These are phyloP conservation scores for Gonatopus flavifemur DNA, from an alignment of 1,140 invertebrate genomes.

Conservation along the genomic window DNA sequence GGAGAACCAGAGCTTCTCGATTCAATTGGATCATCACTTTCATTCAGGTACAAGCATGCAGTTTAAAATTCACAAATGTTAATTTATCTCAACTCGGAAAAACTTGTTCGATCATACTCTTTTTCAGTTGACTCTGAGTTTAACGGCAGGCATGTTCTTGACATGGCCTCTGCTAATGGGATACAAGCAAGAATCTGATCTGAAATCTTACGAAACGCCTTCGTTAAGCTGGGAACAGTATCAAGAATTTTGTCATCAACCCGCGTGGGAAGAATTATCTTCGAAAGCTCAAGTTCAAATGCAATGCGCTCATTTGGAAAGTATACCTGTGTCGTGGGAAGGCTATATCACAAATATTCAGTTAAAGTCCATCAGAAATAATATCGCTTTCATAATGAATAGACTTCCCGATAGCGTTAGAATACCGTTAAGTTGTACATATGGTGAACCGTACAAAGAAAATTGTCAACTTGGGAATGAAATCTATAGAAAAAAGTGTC, in stretches of 20 bases:
- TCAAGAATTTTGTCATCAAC: constrained; percentile 70
- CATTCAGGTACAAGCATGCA: constrained; percentile 61
- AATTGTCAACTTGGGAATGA: constrained; percentile 58
- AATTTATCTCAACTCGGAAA: too few relatives aligned
- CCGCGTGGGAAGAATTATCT: constrained; percentile 68
- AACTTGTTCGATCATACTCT: too few relatives aligned
- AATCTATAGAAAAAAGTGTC: constrained; percentile 57
- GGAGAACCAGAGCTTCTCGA: constrained; percentile 56
- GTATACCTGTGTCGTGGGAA: constrained; percentile 69
- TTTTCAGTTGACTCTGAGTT: constrained; percentile 40
- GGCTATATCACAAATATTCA: constrained; percentile 70
- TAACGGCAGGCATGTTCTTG: constrained; percentile 53
- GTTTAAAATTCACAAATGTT: too few relatives aligned
- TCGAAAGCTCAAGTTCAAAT: constrained; percentile 67
- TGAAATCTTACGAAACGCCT: constrained; percentile 35
- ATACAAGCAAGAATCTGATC: constrained; percentile 40
- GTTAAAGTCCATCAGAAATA: constrained; percentile 65
- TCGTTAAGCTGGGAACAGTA: constrained; percentile 68
- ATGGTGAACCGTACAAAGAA: constrained; percentile 64
- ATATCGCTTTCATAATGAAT: constrained; percentile 60
- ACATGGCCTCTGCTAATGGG: constrained; percentile 56
- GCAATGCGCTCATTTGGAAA: constrained; percentile 68
- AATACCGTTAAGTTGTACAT: constrained; percentile 67
- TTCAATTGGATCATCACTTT: constrained; percentile 67
- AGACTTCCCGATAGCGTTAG: constrained; percentile 64